Base-by-base conservation (phyloP, 2,113 vertebrate genomes). In the Triplophysa dalaica region DNA sequence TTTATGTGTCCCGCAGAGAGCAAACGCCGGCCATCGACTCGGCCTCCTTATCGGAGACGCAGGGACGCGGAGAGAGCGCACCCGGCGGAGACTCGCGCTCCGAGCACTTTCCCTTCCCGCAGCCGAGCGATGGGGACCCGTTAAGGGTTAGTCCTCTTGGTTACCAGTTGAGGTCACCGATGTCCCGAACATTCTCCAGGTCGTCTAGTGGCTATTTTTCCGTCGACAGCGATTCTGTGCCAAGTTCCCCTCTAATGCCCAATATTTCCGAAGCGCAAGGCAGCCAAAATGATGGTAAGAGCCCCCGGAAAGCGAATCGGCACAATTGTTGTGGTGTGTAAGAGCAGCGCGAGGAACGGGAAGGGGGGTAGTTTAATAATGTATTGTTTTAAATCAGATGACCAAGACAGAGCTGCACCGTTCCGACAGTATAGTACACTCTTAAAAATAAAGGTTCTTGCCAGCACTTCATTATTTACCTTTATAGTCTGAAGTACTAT, bases 131-230 rank as follows among this genome's bases (percentile, higher is more conserved):
- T 80, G 89, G 89, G 84, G 92, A 91, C 77, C 86, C 82, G 86
- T 86, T 88, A n/a, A 89, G 92, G 88, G 87, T 90, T 89, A 93
- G 92, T 83, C 93, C 93, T 2, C 88, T 86, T 66, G 94, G 91
- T 45, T 95, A 93, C 89, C 94, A 93, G 84, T 94, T 89, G 68
- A 93, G 95, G 85, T 94, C 94, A 62, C 93, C 93, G 66, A 86
- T 93, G 78, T 95, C 92, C 90, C 94, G 94, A 80, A 88, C 91
- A 83, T 85, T 92, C 83, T 91, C 94, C 78, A 94, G 95, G 83
- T 92, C 93, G 50, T 98, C 96, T 88, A 97, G 95, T 85, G 97
- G 96, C 79, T 98, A 97, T 92, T 96, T 95, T 91, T 97, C 97
- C 85, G 93, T 91, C 88, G 95, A 97, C 84, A 87, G 91, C 83